Evolutionary conservation across 2,113 vertebrate species (phyloP).

Genomic region (Macrotus californicus): DNA sequence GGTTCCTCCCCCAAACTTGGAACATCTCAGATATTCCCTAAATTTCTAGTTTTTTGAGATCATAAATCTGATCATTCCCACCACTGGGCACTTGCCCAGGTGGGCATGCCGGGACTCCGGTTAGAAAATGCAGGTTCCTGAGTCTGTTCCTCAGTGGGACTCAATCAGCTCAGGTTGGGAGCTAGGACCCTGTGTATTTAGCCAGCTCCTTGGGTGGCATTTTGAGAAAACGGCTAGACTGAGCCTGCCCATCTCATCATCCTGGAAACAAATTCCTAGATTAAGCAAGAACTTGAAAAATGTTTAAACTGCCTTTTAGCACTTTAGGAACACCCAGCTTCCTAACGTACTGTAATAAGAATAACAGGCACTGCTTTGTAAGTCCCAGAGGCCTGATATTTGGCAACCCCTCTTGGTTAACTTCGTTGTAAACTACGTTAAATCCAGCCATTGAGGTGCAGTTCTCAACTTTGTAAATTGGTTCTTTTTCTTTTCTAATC

Average conservation of each 20-base stretch:
- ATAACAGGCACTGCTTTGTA: too few species aligned
- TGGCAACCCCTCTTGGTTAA: not conserved
- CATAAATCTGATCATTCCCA: not conserved
- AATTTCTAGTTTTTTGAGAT: not conserved
- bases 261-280: not conserved
- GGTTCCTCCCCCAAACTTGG: not conserved
- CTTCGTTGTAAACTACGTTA: not conserved
- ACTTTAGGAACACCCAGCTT: not conserved
- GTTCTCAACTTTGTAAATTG: not conserved
- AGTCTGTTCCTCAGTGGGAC: rapidly evolving
- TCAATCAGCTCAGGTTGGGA: not conserved
- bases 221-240: not conserved
- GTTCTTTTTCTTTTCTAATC: not conserved
- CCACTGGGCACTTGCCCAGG: too few species aligned
- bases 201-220: not conserved
- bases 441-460: not conserved
- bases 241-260: not conserved
- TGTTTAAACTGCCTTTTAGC: not conserved
- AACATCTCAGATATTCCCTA: not conserved
- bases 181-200: not conserved
- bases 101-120: too few species aligned
- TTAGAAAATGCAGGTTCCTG: not conserved
- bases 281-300: not conserved
- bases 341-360: not conserved
- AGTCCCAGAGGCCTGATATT: not conserved